phyloP scores from a whole-genome alignment of 2,888 invertebrate genomes.

The Pollenia griseotomentosa region DNA sequence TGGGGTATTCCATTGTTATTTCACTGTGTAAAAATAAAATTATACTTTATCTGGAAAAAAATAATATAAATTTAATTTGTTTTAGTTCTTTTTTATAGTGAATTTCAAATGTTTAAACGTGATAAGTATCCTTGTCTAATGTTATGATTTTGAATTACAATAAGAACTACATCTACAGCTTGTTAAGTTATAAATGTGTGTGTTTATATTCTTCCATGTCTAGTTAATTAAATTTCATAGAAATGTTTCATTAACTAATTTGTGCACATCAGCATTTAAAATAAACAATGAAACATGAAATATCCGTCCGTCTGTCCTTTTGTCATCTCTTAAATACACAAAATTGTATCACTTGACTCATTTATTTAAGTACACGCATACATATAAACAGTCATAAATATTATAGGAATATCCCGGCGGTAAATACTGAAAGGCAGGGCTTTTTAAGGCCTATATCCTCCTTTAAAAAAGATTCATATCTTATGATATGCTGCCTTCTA shows the following conservation, averaged over 20 bases:
- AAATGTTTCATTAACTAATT: slow-evolving; percentile 66
- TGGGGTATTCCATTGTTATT: no score
- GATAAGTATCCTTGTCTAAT: no score
- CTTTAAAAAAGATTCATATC: no score
- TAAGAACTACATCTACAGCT: no score
- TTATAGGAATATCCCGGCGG: not conserved
- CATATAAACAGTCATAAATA: slow-evolving; percentile 20
- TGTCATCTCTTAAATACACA: slow-evolving; percentile 65
- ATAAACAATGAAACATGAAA: slow-evolving; percentile 65
- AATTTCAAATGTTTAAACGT: no score
- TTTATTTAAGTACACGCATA: slow-evolving; percentile 25
- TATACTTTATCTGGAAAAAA: no score
- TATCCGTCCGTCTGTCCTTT: slow-evolving; percentile 31
- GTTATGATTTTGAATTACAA: no score
- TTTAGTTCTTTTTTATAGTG: no score
- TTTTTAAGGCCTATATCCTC: no score
- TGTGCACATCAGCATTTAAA: slow-evolving; percentile 62
- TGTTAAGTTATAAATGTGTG: not conserved
- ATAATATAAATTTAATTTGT: no score
- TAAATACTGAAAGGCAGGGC: not conserved
- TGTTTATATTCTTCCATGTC: slow-evolving; percentile 10
- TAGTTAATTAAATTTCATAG: slow-evolving; percentile 68
- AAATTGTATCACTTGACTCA: slow-evolving; percentile 38
- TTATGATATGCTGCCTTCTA: no score
- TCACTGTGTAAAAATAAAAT: no score